phyloP scores from a whole-genome alignment of 2,113 vertebrate species.

The Puntigrus tetrazona region DNA sequence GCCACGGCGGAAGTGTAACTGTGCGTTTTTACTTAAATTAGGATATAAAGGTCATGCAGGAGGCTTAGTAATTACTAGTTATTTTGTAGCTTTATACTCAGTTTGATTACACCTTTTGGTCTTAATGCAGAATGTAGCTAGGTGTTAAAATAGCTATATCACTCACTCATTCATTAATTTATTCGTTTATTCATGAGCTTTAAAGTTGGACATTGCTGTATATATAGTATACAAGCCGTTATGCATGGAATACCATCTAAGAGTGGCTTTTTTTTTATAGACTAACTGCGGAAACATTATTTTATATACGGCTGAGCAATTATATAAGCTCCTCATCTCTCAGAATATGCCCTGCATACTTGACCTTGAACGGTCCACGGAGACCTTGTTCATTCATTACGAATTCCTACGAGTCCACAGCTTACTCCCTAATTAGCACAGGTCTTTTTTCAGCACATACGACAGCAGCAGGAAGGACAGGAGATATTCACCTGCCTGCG shows the following conservation, averaged over 20 bases:
- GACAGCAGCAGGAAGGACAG: conserved; percentile 37
- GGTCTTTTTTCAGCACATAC: not conserved
- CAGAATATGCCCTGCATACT: conserved; percentile 23
- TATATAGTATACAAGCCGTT: not conserved
- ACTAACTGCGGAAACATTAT: not conserved
- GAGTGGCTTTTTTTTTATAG: not conserved
- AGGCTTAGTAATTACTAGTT: not conserved
- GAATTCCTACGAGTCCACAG: not conserved
- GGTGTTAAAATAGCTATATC: not conserved
- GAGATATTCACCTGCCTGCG: conserved; percentile 41
- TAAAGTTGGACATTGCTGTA: not conserved
- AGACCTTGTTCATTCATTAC: conserved; percentile 30
- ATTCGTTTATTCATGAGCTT: not conserved
- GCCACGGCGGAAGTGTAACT: not conserved
- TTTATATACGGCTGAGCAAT: not conserved
- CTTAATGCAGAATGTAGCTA: not conserved
- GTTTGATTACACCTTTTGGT: not conserved
- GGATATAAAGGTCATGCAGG: not conserved
- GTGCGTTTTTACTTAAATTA: not conserved
- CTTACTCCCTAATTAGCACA: conserved; percentile 8
- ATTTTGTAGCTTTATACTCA: not conserved
- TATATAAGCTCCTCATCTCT: not conserved
- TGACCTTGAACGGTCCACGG: conserved; percentile 26
- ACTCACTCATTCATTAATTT: not conserved
- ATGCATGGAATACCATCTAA: not conserved